These are phyloP conservation scores for Drosophila ogumai DNA, from an alignment of 1,140 invertebrate genomes.

Conservation along the genomic window DNA sequence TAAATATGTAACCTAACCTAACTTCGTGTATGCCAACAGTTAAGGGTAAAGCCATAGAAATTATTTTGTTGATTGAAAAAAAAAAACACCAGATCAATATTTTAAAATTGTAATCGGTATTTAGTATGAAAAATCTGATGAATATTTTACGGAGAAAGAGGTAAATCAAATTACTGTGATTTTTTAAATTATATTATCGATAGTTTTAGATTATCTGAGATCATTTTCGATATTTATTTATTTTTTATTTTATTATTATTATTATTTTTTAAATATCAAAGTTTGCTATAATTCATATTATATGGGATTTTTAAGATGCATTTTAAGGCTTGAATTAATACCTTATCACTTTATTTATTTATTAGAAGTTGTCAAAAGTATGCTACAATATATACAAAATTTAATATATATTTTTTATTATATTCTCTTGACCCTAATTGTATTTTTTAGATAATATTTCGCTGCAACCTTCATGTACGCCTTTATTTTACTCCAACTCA, in stretches of 20 bases:
- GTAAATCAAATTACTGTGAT: no score
- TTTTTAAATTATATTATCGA: no score
- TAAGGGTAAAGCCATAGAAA: background rate
- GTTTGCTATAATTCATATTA: no score
- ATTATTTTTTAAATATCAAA: no score
- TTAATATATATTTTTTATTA: background rate
- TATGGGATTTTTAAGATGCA: no score
- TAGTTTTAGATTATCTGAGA: no score
- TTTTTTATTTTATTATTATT: no score
- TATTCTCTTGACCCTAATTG: background rate
- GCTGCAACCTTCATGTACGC: background rate
- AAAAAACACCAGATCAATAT: background rate
- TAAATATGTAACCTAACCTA: constrained; percentile 29
- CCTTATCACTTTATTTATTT: no score
- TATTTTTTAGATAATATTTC: background rate
- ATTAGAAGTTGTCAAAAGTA: background rate
- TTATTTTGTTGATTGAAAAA: background rate
- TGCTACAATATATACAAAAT: background rate
- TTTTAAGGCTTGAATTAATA: no score
- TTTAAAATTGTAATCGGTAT: background rate
- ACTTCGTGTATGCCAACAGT: background rate
- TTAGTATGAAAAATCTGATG: background rate
- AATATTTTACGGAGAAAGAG: background rate
- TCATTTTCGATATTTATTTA: no score
- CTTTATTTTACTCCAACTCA: constrained; percentile 1